Percentiles rank a stretch among this genome's conserved stretches.
phyloP scores from a whole-genome alignment of 2,888 invertebrate species.

The Caenorhabditis sp. region DNA sequence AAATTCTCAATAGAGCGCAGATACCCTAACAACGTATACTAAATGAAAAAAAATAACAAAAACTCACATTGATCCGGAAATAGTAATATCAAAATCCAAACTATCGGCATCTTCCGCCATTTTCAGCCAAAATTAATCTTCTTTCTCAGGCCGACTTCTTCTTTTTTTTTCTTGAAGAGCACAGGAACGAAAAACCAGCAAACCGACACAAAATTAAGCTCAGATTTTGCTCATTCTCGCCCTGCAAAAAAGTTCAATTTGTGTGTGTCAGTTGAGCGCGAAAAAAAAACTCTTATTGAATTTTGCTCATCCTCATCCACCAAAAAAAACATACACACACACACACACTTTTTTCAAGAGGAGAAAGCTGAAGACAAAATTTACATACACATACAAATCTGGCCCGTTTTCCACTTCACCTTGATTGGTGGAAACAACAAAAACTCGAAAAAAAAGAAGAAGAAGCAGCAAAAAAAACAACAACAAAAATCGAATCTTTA shows the following conservation, averaged over 20 bases:
- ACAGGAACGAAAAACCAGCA: neutral
- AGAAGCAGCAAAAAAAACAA: too few species aligned
- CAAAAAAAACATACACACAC: neutral
- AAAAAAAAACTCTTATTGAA: neutral
- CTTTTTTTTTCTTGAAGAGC: neutral
- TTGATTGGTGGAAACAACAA: neutral
- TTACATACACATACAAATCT: neutral
- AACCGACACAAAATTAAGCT: conserved; percentile 2
- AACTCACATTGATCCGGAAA: conserved; percentile 39
- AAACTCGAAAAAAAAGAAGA: neutral
- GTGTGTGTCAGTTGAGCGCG: neutral
- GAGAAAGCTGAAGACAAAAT: neutral
- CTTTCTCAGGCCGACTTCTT: too few species aligned
- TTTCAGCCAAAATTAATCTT: neutral
- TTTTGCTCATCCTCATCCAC: neutral
- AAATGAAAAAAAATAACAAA: too few species aligned
- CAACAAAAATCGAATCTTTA: too few species aligned
- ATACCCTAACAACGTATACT: too few species aligned
- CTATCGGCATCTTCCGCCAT: conserved; percentile 29
- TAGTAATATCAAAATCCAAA: conserved; percentile 38
- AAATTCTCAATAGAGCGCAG: too few species aligned
- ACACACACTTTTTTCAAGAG: too few species aligned
- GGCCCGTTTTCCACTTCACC: neutral
- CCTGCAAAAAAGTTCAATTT: neutral
- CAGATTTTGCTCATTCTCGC: neutral